Evolutionary conservation across 2,113 vertebrate species (phyloP).

Genomic region (Malurus cyaneus): DNA sequence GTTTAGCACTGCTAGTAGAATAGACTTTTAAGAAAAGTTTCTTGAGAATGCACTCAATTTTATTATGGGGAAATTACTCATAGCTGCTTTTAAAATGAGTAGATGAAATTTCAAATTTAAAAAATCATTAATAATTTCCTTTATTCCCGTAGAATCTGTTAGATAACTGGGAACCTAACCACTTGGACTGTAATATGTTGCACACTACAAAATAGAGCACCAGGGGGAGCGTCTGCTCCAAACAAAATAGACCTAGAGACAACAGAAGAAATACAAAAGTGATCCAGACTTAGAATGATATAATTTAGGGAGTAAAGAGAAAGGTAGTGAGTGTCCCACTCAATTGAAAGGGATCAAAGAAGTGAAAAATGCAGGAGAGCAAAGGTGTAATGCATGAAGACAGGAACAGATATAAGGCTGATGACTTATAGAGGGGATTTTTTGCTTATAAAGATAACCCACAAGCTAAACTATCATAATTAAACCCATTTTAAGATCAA

Average conservation of each 20-base stretch:
- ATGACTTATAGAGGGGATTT: background rate
- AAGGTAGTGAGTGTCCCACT: background rate
- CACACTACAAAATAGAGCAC: background rate
- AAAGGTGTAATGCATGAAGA: background rate
- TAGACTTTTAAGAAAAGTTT: background rate
- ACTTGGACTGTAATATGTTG: background rate
- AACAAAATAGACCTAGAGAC: background rate
- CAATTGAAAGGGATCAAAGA: background rate
- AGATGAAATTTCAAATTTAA: background rate
- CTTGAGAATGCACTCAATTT: background rate
- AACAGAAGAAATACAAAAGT: fast-evolving
- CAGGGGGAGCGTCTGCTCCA: slow-evolving; percentile 37
- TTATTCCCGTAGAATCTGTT: background rate
- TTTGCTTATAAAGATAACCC: background rate
- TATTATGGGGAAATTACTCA: background rate
- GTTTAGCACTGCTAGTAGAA: background rate
- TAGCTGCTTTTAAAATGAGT: background rate
- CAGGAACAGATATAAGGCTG: background rate
- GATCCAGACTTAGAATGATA: background rate
- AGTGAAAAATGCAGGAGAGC: background rate
- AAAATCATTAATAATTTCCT: background rate
- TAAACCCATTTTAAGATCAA: background rate
- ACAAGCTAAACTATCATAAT: background rate
- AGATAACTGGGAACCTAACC: background rate
- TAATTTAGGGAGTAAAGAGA: background rate